phyloP scores from a whole-genome alignment of 2,113 vertebrate genomes.

The Mionectes macconnelli region DNA sequence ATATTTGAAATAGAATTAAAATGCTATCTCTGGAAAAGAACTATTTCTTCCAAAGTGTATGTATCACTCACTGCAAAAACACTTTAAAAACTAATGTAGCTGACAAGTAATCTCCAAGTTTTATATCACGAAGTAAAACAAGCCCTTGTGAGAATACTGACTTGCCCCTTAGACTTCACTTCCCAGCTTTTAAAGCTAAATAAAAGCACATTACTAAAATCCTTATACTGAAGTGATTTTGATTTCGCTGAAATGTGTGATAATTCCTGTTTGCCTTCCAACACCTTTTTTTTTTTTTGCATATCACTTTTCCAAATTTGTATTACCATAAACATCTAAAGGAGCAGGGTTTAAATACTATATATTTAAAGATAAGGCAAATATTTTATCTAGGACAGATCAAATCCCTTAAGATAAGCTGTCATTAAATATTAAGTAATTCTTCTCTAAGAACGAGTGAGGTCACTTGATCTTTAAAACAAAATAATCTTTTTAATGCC shows the following conservation, averaged over 20 bases:
- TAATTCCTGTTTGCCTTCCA: background rate
- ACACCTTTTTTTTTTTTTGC: background rate
- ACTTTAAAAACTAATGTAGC: background rate
- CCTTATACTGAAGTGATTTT: background rate
- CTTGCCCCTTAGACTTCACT: background rate
- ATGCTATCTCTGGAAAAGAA: background rate
- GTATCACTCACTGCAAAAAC: background rate
- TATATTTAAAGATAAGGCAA: background rate
- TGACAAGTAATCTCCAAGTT: conserved; percentile 10
- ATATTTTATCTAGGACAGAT: background rate
- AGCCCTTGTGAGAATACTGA: conserved; percentile 1
- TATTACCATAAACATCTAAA: background rate
- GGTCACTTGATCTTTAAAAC: background rate
- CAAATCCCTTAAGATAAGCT: background rate
- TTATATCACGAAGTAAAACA: conserved; percentile 13
- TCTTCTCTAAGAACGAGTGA: background rate
- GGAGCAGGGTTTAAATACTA: background rate
- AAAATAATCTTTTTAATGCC: background rate
- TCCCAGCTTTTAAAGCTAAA: background rate
- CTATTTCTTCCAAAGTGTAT: background rate
- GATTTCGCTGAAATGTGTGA: background rate
- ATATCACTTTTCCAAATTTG: background rate
- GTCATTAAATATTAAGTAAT: background rate
- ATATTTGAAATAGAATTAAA: conserved; percentile 27
- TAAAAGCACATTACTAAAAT: background rate